Conservation (phyloP, 2,113 vertebrate species). For the Istiophorus platypterus region DNA sequence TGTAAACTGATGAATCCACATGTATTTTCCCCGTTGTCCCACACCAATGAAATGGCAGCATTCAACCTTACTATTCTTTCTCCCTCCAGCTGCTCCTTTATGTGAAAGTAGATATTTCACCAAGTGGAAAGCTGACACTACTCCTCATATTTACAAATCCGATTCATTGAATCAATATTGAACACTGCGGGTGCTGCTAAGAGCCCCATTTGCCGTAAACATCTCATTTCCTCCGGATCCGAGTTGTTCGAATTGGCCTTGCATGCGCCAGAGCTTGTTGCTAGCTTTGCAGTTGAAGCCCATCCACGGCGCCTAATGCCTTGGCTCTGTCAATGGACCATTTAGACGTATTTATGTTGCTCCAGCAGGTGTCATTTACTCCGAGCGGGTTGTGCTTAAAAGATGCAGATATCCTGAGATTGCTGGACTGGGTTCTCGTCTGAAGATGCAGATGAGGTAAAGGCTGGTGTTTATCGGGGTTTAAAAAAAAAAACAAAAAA, state of each 20-base stretch:
- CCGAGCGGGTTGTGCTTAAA: slow-evolving; percentile 51
- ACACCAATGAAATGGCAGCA: background rate
- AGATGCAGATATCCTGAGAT: slow-evolving; percentile 29
- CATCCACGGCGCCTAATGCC: slow-evolving; percentile 51
- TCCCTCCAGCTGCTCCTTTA: slow-evolving; percentile 58
- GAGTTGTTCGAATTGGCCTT: slow-evolving; percentile 68
- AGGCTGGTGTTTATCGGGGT: background rate
- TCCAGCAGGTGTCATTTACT: slow-evolving; percentile 77
- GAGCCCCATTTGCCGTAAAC: slow-evolving; percentile 82
- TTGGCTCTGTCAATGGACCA: slow-evolving; percentile 67
- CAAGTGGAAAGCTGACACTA: slow-evolving; percentile 53
- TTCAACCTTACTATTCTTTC: background rate
- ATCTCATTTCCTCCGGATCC: slow-evolving; percentile 80
- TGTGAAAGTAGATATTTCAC: slow-evolving; percentile 51
- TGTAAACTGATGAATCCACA: slow-evolving; percentile 6
- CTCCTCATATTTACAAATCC: slow-evolving; percentile 80
- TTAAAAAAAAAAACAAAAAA: too few species aligned
- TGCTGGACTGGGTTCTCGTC: slow-evolving; percentile 24
- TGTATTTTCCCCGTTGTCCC: slow-evolving; percentile 20
- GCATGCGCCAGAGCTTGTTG: slow-evolving; percentile 51
- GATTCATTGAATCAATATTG: slow-evolving; percentile 83
- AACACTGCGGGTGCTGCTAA: slow-evolving; percentile 75
- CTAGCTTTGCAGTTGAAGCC: slow-evolving; percentile 60
- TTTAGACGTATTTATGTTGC: slow-evolving; percentile 70
- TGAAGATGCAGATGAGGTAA: slow-evolving; percentile 39